These are phyloP conservation scores for Thryonomys swinderianus DNA, from an alignment of 2,113 vertebrate species.

Conservation along the genomic window DNA sequence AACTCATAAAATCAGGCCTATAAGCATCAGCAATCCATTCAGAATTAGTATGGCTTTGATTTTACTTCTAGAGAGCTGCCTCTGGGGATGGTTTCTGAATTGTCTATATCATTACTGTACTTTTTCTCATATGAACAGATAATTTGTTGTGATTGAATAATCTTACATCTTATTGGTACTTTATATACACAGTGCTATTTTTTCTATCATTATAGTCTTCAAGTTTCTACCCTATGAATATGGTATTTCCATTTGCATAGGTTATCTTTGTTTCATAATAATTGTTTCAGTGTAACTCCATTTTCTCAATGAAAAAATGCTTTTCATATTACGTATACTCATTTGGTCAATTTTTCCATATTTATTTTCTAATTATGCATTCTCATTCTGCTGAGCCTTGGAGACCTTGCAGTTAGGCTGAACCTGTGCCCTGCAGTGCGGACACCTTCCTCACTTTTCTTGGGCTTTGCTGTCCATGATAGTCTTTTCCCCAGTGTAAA, in stretches of 20 bases:
- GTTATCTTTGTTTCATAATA: not conserved
- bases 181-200: not conserved
- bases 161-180: not conserved
- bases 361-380: not conserved
- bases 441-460: not conserved
- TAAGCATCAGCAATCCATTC: not conserved
- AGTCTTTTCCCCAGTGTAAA: not conserved
- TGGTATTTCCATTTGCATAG: not conserved
- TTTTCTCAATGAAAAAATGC: not conserved
- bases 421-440: not conserved
- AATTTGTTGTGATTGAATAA: not conserved
- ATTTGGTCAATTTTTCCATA: not conserved
- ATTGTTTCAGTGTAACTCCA: not conserved
- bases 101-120: not conserved
- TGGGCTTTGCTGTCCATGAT: not conserved
- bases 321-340: slow-evolving; percentile 4
- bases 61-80: not conserved
- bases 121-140: slow-evolving; percentile 1
- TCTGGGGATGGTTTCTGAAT: not conserved
- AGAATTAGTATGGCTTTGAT: slow-evolving; percentile 57
- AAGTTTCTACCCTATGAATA: not conserved
- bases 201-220: not conserved
- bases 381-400: not conserved
- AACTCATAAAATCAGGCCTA: not conserved
- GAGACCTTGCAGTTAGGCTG: not conserved